Percentiles rank a stretch among this genome's conserved stretches.
Conservation (phyloP, 2,888 invertebrate species). For the Eupithecia inturbata region DNA sequence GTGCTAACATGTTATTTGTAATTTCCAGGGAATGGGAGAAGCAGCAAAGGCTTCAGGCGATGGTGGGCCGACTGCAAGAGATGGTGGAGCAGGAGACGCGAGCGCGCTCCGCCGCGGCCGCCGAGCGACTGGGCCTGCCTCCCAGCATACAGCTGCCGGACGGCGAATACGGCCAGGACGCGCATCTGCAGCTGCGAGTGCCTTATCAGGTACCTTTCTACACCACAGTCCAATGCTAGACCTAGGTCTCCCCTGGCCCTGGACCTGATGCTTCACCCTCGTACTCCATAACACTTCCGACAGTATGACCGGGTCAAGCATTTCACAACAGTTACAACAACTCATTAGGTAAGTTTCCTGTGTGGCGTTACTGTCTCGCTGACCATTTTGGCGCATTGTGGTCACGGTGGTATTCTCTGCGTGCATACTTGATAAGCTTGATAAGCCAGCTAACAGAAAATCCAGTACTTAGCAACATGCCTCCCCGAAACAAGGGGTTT, state of each 20-base stretch:
- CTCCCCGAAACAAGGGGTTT: too few species aligned
- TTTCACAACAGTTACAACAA: background rate
- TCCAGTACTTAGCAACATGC: too few species aligned
- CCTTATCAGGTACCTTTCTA: conserved; percentile 51
- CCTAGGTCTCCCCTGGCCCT: background rate
- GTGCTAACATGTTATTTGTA: background rate
- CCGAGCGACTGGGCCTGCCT: conserved; percentile 83
- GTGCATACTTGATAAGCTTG: too few species aligned
- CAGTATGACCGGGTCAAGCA: background rate
- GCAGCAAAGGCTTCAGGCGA: conserved; percentile 81
- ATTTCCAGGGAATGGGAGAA: conserved; percentile 88
- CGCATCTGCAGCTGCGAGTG: conserved; percentile 85
- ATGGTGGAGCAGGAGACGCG: conserved; percentile 82
- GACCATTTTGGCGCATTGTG: too few species aligned
- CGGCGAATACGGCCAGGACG: conserved; percentile 86
- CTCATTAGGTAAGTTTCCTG: background rate
- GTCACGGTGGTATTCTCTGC: too few species aligned
- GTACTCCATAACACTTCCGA: background rate
- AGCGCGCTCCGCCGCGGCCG: conserved; percentile 79
- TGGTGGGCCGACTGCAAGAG: conserved; percentile 82
- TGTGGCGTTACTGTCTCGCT: too few species aligned
- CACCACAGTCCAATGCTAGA: background rate
- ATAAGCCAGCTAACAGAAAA: too few species aligned
- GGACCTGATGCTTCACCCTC: background rate
- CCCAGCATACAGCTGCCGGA: conserved; percentile 87